These are phyloP conservation scores for Lobophora halterata DNA, from an alignment of 2,888 invertebrate genomes.

Conservation along the genomic window DNA sequence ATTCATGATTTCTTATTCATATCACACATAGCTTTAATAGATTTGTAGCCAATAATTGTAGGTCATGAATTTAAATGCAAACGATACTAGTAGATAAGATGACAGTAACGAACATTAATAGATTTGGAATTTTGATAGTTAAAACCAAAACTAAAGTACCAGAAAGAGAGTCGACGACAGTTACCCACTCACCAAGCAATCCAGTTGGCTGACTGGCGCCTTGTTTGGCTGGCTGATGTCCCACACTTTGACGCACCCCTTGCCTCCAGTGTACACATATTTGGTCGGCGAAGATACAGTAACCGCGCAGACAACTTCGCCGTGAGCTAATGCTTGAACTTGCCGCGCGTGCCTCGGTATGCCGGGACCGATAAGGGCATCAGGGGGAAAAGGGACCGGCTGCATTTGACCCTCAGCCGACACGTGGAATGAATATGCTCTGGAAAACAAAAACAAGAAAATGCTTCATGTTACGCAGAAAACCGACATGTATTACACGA, in stretches of 20 bases:
- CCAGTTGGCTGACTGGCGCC: constrained; percentile 93
- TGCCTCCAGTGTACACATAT: constrained; percentile 97
- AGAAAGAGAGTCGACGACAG: constrained; percentile 56
- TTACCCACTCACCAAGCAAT: constrained; percentile 89
- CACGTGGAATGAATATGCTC: constrained; percentile 97
- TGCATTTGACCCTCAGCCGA: constrained; percentile 93
- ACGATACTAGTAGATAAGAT: no score
- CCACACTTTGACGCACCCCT: constrained; percentile 99
- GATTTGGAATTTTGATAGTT: constrained; percentile 10
- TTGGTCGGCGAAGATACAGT: constrained; percentile 96
- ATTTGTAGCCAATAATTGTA: no score
- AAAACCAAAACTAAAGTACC: constrained; percentile 30
- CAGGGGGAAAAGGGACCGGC: constrained; percentile 96
- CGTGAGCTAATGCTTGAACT: constrained; percentile 95
- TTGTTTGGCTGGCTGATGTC: constrained; percentile 95
- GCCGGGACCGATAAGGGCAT: constrained; percentile 95
- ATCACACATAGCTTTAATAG: no score
- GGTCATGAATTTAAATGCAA: no score
- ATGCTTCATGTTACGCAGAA: constrained; percentile 4
- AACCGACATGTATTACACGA: background rate
- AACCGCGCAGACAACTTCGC: constrained; percentile 98
- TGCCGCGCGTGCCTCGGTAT: constrained; percentile 96
- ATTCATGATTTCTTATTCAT: no score
- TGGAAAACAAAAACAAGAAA: constrained; percentile 53
- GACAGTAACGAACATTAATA: background rate